Evolutionary conservation across 1,140 invertebrate species (phyloP).

Genomic region (Odontomachus brunneus): DNA sequence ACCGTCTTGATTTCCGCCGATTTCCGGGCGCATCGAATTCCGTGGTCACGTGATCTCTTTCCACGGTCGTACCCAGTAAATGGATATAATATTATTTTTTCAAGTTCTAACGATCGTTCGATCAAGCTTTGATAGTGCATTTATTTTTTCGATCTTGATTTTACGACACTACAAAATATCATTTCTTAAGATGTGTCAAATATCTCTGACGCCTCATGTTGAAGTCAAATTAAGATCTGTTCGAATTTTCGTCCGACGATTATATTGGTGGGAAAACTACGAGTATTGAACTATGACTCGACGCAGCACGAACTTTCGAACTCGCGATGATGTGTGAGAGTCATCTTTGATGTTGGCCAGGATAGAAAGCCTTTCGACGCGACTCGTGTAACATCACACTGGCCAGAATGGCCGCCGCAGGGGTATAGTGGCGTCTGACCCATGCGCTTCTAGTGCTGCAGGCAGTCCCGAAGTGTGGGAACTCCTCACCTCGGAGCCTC

Average conservation of each 20-base stretch:
- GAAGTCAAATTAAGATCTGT: too few relatives aligned
- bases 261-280: too few relatives aligned
- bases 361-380: slow-evolving; percentile 12
- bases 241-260: too few relatives aligned
- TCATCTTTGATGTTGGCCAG: background rate
- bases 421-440: slow-evolving; percentile 82
- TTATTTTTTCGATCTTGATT: too few relatives aligned
- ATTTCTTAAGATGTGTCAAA: too few relatives aligned
- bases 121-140: too few relatives aligned
- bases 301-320: background rate
- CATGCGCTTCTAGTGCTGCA: slow-evolving; percentile 78
- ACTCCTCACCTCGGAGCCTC: slow-evolving; percentile 81
- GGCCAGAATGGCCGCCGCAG: slow-evolving; percentile 76
- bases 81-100: background rate
- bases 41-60: background rate
- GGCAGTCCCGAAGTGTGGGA: slow-evolving; percentile 83
- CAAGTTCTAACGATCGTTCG: background rate
- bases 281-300: background rate
- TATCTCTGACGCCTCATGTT: too few relatives aligned
- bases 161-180: too few relatives aligned
- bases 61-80: background rate
- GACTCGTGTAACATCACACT: slow-evolving; percentile 79
- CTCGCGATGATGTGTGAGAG: background rate
- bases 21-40: slow-evolving; percentile 38
- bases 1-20: slow-evolving; percentile 21